A percentile compares a stretch with the other conserved stretches of the same genome.
phyloP scores from a whole-genome alignment of 2,113 vertebrate species.

The Microcebus griseorufus region DNA sequence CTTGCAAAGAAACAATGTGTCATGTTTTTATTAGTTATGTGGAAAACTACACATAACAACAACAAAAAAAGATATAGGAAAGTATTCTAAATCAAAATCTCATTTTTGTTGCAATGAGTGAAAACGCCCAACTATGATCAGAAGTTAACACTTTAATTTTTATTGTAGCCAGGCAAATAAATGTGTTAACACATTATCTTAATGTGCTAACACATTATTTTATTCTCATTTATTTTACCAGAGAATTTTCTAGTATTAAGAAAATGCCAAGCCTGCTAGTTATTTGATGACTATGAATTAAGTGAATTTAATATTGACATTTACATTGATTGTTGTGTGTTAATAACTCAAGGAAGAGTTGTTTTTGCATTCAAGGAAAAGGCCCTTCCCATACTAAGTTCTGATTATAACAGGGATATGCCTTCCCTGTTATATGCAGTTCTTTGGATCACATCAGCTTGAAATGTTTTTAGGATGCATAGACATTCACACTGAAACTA shows the following conservation, averaged over 20 bases:
- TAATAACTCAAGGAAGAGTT: background rate
- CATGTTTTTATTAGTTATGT: background rate
- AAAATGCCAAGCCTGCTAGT: background rate
- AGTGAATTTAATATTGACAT: background rate
- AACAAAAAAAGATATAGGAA: background rate
- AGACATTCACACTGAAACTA: slow-evolving; percentile 61
- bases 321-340: background rate
- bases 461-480: slow-evolving; percentile 45
- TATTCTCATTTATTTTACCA: background rate
- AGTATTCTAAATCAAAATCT: background rate
- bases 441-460: slow-evolving; percentile 39
- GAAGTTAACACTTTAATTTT: slow-evolving; percentile 21
- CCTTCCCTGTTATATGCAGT: background rate
- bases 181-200: background rate
- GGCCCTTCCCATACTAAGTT: background rate
- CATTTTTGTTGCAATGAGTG: background rate
- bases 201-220: background rate
- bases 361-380: background rate
- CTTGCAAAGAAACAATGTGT: background rate
- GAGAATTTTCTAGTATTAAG: background rate
- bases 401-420: slow-evolving; percentile 32
- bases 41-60: background rate
- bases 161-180: background rate
- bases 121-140: background rate
- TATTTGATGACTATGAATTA: background rate